Evolutionary conservation across 2,797 vertebrate species (phyloP).

Genomic region (Anguilla pacifica): DNA sequence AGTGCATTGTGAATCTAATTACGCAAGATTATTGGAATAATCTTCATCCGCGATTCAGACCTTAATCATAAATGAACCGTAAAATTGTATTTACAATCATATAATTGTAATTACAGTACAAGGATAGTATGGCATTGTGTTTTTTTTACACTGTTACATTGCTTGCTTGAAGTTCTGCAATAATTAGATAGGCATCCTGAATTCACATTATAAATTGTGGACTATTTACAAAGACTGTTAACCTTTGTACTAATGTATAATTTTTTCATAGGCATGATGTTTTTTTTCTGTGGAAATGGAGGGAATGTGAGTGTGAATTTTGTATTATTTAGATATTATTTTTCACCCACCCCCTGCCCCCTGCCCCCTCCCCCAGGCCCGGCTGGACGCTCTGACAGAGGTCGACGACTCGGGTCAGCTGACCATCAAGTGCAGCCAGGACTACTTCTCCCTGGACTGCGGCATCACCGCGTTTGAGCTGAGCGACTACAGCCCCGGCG

Average conservation of each 20-base stretch:
- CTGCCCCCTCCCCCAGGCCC: slow-evolving; percentile 73
- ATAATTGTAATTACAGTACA: background rate
- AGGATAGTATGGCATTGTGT: background rate
- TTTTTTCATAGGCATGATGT: no score
- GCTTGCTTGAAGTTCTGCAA: background rate
- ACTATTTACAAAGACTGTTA: background rate
- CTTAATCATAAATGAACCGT: background rate
- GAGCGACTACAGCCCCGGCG: slow-evolving; percentile 92
- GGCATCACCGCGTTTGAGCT: slow-evolving; percentile 97
- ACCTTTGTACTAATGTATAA: background rate
- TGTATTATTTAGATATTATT: background rate
- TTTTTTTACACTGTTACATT: background rate
- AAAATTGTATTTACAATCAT: background rate
- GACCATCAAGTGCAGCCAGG: slow-evolving; percentile 97
- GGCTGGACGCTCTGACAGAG: slow-evolving; percentile 91
- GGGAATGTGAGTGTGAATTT: background rate
- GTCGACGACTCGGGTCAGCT: slow-evolving; percentile 93
- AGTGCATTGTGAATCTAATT: background rate
- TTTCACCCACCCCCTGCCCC: background rate
- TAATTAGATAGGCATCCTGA: background rate
- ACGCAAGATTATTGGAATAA: background rate
- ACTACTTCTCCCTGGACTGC: slow-evolving; percentile 97
- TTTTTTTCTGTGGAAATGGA: background rate
- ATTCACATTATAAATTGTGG: background rate
- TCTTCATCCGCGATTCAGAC: background rate